Evolutionary conservation across 2,113 vertebrate species (phyloP).

Genomic region (Piaya cayana): DNA sequence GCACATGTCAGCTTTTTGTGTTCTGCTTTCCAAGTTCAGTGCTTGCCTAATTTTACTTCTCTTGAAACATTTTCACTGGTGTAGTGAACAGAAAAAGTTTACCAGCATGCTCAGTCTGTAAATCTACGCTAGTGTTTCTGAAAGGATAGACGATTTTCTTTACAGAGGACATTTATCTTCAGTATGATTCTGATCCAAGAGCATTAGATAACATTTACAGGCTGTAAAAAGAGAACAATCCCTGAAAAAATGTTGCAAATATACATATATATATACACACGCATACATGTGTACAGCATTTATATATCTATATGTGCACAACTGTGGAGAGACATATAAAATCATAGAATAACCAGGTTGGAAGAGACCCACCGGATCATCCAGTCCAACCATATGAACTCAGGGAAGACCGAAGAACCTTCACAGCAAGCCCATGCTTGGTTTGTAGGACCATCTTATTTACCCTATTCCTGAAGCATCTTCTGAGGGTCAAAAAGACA

Average conservation of each 20-base stretch:
- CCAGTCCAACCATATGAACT: too few species aligned
- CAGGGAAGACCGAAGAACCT: not conserved
- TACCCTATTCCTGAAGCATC: not conserved
- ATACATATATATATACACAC: not conserved
- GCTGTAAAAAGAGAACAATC: not conserved
- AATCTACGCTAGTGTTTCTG: not conserved
- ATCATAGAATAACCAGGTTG: too few species aligned
- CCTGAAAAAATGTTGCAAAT: not conserved
- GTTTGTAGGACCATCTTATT: not conserved
- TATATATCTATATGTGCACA: accelerated
- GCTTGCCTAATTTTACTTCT: not conserved
- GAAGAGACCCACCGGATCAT: too few species aligned
- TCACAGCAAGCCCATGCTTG: not conserved
- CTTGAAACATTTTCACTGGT: not conserved
- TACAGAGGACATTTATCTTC: conserved; percentile 4
- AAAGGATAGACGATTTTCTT: conserved; percentile 14
- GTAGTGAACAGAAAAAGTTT: conserved; percentile 34
- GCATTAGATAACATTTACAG: not conserved
- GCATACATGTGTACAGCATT: not conserved
- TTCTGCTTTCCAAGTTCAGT: conserved; percentile 16
- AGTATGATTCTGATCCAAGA: not conserved
- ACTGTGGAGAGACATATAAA: not conserved
- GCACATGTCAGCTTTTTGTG: conserved; percentile 32
- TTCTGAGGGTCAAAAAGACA: not conserved
- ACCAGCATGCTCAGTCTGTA: not conserved